Evolutionary conservation across 2,888 invertebrate genomes (phyloP).

Genomic region (Philhelius pedissequus): DNA sequence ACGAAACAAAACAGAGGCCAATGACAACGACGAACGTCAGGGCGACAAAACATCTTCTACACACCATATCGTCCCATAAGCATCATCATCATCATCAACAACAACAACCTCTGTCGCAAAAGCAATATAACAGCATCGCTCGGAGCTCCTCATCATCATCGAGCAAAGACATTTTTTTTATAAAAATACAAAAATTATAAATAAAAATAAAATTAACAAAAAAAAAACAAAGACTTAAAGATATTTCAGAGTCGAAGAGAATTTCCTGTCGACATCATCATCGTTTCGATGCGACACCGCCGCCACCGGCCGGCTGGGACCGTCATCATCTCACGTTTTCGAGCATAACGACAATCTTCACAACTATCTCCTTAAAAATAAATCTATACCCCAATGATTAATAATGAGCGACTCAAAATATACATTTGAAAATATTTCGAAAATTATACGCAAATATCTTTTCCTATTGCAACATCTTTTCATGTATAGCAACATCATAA

Average conservation of each 20-base stretch:
- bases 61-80: constrained; percentile 32
- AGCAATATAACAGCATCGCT: constrained; percentile 35
- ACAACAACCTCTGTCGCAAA: constrained; percentile 29
- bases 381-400: neutral
- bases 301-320: too few relatives aligned
- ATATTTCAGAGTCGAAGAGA: constrained; percentile 51
- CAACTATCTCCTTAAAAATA: neutral
- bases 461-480: neutral
- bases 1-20: constrained; percentile 67
- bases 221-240: constrained; percentile 1
- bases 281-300: constrained; percentile 15
- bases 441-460: neutral
- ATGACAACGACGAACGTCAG: constrained; percentile 65
- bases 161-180: constrained; percentile 21
- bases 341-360: constrained; percentile 3
- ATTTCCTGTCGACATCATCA: constrained; percentile 65
- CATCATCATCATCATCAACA: constrained; percentile 29
- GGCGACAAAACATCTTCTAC: constrained; percentile 52
- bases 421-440: constrained; percentile 14
- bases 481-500: neutral
- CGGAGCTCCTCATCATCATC: neutral
- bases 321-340: constrained; percentile 20
- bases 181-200: constrained; percentile 61
- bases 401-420: constrained; percentile 3
- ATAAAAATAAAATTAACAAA: constrained; percentile 56